phyloP scores from a whole-genome alignment of 2,113 vertebrate species.

The Salvelinus namaycush region DNA sequence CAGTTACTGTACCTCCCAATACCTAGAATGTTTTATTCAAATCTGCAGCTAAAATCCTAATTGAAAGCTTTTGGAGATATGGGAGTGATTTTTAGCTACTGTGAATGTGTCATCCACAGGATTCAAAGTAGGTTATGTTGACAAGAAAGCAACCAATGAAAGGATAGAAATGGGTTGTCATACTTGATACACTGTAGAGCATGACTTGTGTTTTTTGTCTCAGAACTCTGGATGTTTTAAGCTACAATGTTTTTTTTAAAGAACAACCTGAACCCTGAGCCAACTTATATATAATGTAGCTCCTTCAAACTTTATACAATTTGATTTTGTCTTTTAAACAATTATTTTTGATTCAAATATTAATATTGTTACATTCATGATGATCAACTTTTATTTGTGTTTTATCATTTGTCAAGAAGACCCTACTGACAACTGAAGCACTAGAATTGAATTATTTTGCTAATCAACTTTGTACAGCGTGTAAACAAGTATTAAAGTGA shows the following conservation, averaged over 20 bases:
- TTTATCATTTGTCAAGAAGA: slow-evolving; percentile 7
- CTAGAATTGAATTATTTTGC: slow-evolving; percentile 36
- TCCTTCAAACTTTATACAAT: not conserved
- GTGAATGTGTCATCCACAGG: not conserved
- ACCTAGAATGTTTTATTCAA: not conserved
- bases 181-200: not conserved
- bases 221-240: not conserved
- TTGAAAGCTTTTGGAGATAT: not conserved
- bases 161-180: not conserved
- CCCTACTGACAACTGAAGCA: slow-evolving; percentile 10
- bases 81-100: not conserved
- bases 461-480: slow-evolving; percentile 48
- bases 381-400: not conserved
- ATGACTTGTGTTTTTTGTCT: not conserved
- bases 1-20: not conserved
- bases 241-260: slow-evolving; percentile 1
- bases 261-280: slow-evolving; percentile 10
- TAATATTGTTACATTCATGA: not conserved
- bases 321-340: not conserved
- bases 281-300: not conserved
- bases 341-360: not conserved
- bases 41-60: not conserved
- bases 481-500: slow-evolving; percentile 21
- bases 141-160: not conserved
- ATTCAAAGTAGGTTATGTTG: slow-evolving; percentile 1